Base-by-base conservation (phyloP, 2,888 invertebrate species). In the Drosophila neotestacea region DNA sequence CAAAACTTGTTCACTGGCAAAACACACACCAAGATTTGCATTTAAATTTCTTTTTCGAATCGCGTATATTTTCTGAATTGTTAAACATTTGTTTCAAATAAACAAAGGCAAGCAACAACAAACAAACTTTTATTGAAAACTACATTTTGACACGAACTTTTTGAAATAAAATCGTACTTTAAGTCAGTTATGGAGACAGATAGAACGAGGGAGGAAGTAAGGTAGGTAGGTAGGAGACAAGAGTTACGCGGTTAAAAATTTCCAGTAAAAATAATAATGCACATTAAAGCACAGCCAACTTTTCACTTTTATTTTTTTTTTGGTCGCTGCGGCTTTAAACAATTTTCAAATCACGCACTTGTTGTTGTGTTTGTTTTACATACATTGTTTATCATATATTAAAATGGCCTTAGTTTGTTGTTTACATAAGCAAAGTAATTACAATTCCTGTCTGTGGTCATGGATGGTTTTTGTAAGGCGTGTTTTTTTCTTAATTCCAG, bases 261-360 rank as follows among this genome's bases (percentile, higher is more conserved):
- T 69, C n/a, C 47, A 47, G 48, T 59, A 46, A 38, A 70, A 65
- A 85, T 73, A 88, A 86, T 83, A 83, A 88, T 86, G 81, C 81
- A 83, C 67, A 73, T 69, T 61, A 70, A 78, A 85, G 52, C 52
- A 55, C 59, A 72, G 66, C 65, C 63, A 88, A 78, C 75, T 86
- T 88, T 84, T 84, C 71, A 78, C 78, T 72, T 60, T 79, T 84
- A 52, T 51, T 41, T 48, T 6, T 39, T 44, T 5, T 39, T 44
- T 11, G 44, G 27, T 42, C 48, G 38, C 13, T 46, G 59, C 36
- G 34, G 42, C 28, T 32, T 39, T 39, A 55, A 68, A 72, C 66
- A 65, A 65, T 82, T 55, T 81, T 72, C 71, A 79, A 80, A 70
- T 75, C 86, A 88, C 86, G 86, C 83, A 84, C 81, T 78, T 70